A percentile compares a stretch with the other conserved stretches of the same genome.
Evolutionary conservation across 2,797 vertebrate genomes (phyloP).

Genomic region (Parauchenoglanis punctatus): DNA sequence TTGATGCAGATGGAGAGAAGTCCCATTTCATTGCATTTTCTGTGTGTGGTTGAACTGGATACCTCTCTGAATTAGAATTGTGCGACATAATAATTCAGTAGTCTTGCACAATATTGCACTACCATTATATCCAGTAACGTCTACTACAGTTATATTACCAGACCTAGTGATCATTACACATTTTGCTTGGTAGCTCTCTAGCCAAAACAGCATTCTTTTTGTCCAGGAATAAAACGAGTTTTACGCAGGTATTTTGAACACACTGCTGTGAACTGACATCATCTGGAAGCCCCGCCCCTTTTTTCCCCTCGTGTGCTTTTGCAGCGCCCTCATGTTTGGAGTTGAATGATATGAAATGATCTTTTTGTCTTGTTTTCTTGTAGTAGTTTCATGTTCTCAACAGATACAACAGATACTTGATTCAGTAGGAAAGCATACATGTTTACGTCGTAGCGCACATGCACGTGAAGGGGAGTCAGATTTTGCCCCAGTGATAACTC

Average conservation of each 20-base stretch:
- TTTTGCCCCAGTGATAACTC: conserved; percentile 45
- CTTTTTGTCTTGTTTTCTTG: too few species aligned
- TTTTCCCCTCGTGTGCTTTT: too few species aligned
- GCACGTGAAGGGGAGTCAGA: neutral
- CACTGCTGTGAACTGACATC: neutral
- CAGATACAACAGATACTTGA: neutral
- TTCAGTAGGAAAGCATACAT: neutral
- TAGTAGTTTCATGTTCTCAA: too few species aligned
- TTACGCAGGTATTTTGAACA: neutral
- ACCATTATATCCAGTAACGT: neutral
- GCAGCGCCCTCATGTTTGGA: neutral
- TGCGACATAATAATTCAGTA: neutral
- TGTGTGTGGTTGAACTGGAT: neutral
- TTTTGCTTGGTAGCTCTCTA: neutral
- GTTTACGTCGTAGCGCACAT: neutral
- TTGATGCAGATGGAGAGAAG: neutral
- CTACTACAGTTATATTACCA: neutral
- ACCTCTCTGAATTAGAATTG: neutral
- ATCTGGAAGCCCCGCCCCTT: neutral
- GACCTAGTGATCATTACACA: neutral
- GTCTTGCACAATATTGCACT: neutral
- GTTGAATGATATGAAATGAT: neutral
- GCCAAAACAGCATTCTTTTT: neutral
- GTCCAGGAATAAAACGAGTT: neutral
- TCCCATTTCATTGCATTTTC: neutral